Base-by-base conservation (phyloP, 2,888 invertebrate species). In the Mythimna impura region DNA sequence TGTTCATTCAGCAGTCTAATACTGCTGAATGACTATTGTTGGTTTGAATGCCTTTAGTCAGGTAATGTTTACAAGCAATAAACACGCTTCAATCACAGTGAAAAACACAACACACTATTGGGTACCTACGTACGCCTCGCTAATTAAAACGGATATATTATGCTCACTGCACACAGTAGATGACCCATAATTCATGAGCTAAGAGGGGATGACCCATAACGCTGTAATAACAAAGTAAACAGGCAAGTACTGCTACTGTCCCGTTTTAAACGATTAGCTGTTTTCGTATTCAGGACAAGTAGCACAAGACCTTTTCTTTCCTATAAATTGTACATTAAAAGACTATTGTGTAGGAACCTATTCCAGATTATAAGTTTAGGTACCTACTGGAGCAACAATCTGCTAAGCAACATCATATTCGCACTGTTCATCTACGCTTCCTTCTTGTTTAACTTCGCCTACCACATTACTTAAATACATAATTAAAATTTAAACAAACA, bases 321-420 rank as follows among this genome's bases (percentile, higher is more conserved):
- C 10, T 63, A 25, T 17, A 22, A 20, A 22, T 40, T 22, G 14
- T 17, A 36, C n/a, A 60, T 7, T 14, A 36, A n/a, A 17, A 43
- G 17, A 61, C 40, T 25, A 1, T 40, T 40, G 17, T 25, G 5
- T 6, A 17, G 3, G 17, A n/a, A n/a, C 3, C 9, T 22, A 54
- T 36, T 22, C 17, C 9, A 47, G 17, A 25, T 22, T 50, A 30
- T 43, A 17, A 63, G 58, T 77, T 78, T 78, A 47, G 5, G 47
- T 47, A 55, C 64, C 1, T 43, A 55, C 71, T 70, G 65, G 57
- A 78, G 80, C 79, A 79, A 77, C 82, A 77, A 66, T 72, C 72
- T 55, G 43, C n/a, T 47, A 64, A 36, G 43, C 12, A 55, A 43
- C 40, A 57, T 60, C 10, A 69, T 50, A 47, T 43, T 60, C 17